These are phyloP conservation scores for Balaenoptera acutorostrata DNA, from an alignment of 2,113 vertebrate genomes.

Conservation along the genomic window DNA sequence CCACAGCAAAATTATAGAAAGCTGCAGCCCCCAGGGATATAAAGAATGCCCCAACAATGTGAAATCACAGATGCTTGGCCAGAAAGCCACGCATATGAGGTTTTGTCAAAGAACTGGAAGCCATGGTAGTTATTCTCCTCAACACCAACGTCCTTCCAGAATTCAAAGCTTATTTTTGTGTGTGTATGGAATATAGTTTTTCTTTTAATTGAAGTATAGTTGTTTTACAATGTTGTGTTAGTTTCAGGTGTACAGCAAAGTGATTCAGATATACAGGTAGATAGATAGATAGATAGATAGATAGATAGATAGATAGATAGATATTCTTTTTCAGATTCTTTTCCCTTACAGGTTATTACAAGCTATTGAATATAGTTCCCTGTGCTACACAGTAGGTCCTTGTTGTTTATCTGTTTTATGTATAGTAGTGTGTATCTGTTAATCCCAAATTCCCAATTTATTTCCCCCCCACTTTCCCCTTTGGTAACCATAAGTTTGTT, in stretches of 20 bases:
- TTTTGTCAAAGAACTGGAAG: background rate
- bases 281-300: no score
- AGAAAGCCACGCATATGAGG: background rate
- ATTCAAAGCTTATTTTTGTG: no score
- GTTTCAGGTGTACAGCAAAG: background rate
- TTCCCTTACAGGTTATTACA: background rate
- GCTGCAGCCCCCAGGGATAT: background rate
- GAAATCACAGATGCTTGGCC: background rate
- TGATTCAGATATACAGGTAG: background rate
- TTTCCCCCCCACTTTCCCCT: no score
- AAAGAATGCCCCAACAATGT: background rate
- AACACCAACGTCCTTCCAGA: background rate
- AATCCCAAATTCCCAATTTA: no score
- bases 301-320: no score
- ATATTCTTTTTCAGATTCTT: background rate
- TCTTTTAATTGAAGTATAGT: background rate
- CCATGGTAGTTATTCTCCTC: background rate
- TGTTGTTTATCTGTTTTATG: background rate
- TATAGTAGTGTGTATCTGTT: no score
- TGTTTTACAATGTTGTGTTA: background rate
- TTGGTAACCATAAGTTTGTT: no score
- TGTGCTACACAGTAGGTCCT: background rate
- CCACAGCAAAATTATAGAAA: background rate
- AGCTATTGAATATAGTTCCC: background rate
- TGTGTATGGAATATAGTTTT: no score